These are phyloP conservation scores for Tyrophagus putrescentiae DNA, from an alignment of 1,140 invertebrate species.

Conservation along the genomic window DNA sequence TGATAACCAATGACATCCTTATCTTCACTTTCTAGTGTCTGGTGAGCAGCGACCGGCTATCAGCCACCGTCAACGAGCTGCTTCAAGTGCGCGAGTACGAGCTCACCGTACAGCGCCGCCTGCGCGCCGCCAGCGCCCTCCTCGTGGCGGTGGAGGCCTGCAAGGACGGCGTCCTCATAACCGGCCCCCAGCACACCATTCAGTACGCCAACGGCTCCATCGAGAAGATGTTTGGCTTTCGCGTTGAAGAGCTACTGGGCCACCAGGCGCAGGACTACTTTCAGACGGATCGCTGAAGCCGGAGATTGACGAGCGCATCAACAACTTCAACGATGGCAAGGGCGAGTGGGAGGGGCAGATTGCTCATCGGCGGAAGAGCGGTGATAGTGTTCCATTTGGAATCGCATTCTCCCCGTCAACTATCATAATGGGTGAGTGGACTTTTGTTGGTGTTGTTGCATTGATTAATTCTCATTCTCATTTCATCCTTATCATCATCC, in stretches of 20 bases:
- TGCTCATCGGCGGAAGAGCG: conserved; percentile 58
- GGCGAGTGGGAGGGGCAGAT: conserved; percentile 71
- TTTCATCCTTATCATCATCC: too few relatives aligned
- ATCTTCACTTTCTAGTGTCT: conserved; percentile 42
- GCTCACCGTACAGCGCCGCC: conserved; percentile 41
- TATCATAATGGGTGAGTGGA: conserved; percentile 31
- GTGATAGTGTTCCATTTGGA: conserved; percentile 60
- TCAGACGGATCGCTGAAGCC: conserved; percentile 34
- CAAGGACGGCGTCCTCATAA: conserved; percentile 68
- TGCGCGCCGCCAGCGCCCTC: conserved; percentile 51
- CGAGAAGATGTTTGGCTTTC: conserved; percentile 57
- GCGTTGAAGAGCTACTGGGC: conserved; percentile 55
- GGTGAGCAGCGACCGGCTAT: conserved; percentile 50
- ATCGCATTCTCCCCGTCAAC: conserved; percentile 32
- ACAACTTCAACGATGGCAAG: conserved; percentile 52
- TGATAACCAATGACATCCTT: neutral
- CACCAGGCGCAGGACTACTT: conserved; percentile 45
- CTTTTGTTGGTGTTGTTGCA: conserved; percentile 4
- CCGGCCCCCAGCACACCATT: conserved; percentile 62
- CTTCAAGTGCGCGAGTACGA: conserved; percentile 52
- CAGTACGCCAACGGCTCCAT: conserved; percentile 65
- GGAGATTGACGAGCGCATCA: conserved; percentile 46
- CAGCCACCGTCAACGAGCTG: conserved; percentile 54
- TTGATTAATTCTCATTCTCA: too few relatives aligned
- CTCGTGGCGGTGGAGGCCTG: conserved; percentile 67